These are phyloP conservation scores for Chromoteleia sp. DNA, from an alignment of 2,888 invertebrate species.

Conservation along the genomic window DNA sequence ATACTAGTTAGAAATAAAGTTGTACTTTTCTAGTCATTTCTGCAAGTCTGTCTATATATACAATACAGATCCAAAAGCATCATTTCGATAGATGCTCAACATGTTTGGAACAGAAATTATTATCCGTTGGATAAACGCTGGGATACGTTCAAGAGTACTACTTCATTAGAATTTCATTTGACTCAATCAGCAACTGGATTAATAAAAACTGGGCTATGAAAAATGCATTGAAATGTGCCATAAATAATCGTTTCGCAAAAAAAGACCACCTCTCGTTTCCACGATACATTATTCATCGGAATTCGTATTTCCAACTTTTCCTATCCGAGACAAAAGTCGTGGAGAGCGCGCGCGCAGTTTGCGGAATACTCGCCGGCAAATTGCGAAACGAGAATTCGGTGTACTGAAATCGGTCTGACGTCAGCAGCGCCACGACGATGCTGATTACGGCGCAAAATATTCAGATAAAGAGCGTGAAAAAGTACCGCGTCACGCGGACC, in stretches of 20 bases:
- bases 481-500: slow-evolving; percentile 37
- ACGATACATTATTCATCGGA: slow-evolving; percentile 4
- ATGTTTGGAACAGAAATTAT: no score
- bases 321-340: slow-evolving; percentile 14
- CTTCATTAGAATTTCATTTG: no score
- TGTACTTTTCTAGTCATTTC: no score
- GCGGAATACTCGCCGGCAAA: slow-evolving; percentile 18
- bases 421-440: slow-evolving; percentile 42
- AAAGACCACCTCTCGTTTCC: not conserved
- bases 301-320: slow-evolving; percentile 7
- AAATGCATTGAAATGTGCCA: no score
- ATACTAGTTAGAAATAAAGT: no score
- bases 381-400: slow-evolving; percentile 53
- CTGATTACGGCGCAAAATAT: slow-evolving; percentile 37
- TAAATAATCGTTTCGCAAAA: slow-evolving; percentile 8
- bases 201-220: no score
- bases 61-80: no score
- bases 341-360: not conserved
- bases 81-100: no score
- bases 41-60: no score
- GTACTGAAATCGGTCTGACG: slow-evolving; percentile 34
- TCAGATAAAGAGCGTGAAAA: slow-evolving; percentile 43
- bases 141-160: no score
- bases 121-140: no score
- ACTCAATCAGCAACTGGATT: no score